Base-by-base conservation (phyloP, 2,797 vertebrate genomes). In the Lepus oiostolus region DNA sequence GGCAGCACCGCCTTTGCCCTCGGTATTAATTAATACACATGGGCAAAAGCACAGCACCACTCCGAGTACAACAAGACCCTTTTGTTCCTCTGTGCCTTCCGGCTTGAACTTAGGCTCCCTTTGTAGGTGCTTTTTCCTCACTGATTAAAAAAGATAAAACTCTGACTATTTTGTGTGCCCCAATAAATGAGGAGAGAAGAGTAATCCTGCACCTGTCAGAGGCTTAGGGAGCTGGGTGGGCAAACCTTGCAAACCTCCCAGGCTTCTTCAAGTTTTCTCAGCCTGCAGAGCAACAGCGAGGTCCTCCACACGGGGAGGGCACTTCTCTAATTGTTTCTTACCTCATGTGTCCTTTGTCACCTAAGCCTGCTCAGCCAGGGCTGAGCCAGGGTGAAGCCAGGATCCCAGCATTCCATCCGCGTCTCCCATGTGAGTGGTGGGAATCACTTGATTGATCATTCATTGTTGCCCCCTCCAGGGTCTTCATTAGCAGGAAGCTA, bases 111-210 rank as follows among this genome's bases (percentile, higher is more conserved):
- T 28, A 16, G 47, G 35, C 60, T 77, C 50, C 21, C 62, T 90
- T 60, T 38, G 6, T 74, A 71, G 84, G 22, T 71, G 28, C 19
- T 47, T 75, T 84, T 70, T 47, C 35, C 54, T 62, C 0, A 0
- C 17, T 80, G 84, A 94, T 91, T 77, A 95, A 76, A 52, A 26
- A 70, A 92, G 32, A 93, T 85, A 74, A 93, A 58, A 90, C 95
- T 65, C 30, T 52, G 54, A 17, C 35, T 16, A 11, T 16, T 94
- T 75, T 93, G 17, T 50, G 80, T 72, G 65, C 87, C 93, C 5
- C 47, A 79, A 19, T 12, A 14, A 21, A 24, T 4, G 50, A 85
- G 80, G 17, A 38, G 11, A 22, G 68, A 79, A 0, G 0, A 60
- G 19, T 47, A 71, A 70, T 82, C 80, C 89, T n/a, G 92, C 88